Percentiles rank a stretch among this genome's conserved stretches.
These are phyloP conservation scores for Telmatherina bonti DNA, from an alignment of 2,797 vertebrate genomes.

Conservation along the genomic window DNA sequence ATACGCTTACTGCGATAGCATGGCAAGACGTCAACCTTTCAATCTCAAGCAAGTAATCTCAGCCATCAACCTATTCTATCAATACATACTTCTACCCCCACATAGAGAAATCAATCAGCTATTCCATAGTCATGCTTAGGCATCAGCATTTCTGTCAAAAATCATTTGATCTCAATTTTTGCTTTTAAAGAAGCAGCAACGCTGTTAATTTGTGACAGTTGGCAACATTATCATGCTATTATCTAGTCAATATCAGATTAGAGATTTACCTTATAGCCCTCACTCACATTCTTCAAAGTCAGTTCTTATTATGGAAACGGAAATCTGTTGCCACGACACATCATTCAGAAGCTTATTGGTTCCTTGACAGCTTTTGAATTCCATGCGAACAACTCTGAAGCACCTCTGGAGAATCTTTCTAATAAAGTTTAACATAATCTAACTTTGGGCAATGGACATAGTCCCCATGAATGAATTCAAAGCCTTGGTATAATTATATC, in stretches of 20 bases:
- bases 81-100: background rate
- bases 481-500: slow-evolving; percentile 47
- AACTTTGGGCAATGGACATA: slow-evolving; percentile 22
- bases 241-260: slow-evolving; percentile 39
- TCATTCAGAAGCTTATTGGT: slow-evolving; percentile 20
- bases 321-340: slow-evolving; percentile 37
- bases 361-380: slow-evolving; percentile 31
- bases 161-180: background rate
- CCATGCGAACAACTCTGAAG: slow-evolving; percentile 27
- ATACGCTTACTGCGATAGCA: background rate
- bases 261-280: slow-evolving; percentile 20
- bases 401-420: slow-evolving; percentile 34
- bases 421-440: slow-evolving; percentile 53
- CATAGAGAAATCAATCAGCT: background rate
- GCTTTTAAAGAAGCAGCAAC: slow-evolving; percentile 14
- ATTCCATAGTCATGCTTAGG: background rate
- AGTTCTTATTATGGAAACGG: slow-evolving; percentile 38
- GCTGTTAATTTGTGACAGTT: slow-evolving; percentile 6
- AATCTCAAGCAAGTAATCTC: background rate
- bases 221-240: slow-evolving; percentile 16
- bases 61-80: background rate
- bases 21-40: background rate
- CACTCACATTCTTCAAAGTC: slow-evolving; percentile 50
- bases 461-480: slow-evolving; percentile 33
- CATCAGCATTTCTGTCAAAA: background rate